Base-by-base conservation (phyloP, 2,113 vertebrate genomes). In the Myodes glareolus region DNA sequence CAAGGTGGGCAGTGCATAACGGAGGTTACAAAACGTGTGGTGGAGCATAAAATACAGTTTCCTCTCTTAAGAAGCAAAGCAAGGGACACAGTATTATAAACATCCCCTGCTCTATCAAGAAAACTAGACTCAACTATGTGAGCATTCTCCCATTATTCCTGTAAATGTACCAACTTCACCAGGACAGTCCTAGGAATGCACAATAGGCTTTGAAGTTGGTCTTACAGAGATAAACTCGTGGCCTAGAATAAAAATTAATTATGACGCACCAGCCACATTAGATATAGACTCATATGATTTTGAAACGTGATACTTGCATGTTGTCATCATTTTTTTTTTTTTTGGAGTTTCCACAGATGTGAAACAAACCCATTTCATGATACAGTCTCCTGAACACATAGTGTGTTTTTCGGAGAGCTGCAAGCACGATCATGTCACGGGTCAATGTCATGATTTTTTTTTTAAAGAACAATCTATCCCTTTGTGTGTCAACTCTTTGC, bases 401-500 rank as follows among this genome's bases (percentile, higher is more conserved):
- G 5, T 96, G 94, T 90, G 92, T 84, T 95, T 97, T 93, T 92
- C 92, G 94, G 36, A 80, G 84, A 95, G 72, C 91, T 94, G 94
- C 65, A 96, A 97, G 92, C 86, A 90, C 17, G 70, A 87, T 88
- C 96, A 90, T 92, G 70, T 89, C 87, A 86, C 72, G 45, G 93
- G 91, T 96, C 91, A 94, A 96, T 96, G 96, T 70, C 73, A 75
- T 97, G 93, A 97, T 95, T 58, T 58, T 58, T 97, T 96, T 98
- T 97, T 92, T 92, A 89, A 94, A 95, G 96, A 97, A 94, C 65
- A 96, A 97, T 96, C 95, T 94, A 96, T 87, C 96, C 91, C 91
- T 97, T 92, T 96, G 91, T 96, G 91, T 95, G 91, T 96, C 95
- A 97, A 97, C 89, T 80, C 89, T 81, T 96, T 93, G 97, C 92